Conservation (phyloP, 2,113 vertebrate species). For the Psittacara wagleri region DNA sequence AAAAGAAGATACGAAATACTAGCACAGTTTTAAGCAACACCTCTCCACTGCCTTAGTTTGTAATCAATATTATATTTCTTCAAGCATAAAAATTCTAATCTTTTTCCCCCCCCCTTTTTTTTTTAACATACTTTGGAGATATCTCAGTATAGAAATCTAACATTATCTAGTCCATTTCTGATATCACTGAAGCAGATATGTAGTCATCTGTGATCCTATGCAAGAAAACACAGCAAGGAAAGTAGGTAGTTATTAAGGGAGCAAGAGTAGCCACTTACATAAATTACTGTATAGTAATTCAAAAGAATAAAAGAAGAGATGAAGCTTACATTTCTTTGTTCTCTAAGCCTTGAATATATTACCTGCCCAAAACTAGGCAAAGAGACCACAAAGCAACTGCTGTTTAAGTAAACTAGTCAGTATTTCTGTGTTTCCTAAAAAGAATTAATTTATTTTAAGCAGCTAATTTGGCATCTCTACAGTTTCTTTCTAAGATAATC, state of each 20-base stretch:
- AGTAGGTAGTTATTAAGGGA: constrained; percentile 30
- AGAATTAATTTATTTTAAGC: neutral
- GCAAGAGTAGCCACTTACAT: constrained; percentile 42
- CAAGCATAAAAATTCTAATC: constrained; percentile 16
- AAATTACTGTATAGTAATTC: neutral
- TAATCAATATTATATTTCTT: constrained; percentile 26
- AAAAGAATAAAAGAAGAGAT: neutral
- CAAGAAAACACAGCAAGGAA: constrained; percentile 62
- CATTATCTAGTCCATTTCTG: constrained; percentile 56
- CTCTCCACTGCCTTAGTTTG: neutral
- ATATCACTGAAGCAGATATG: constrained; percentile 62
- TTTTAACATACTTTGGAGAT: constrained; percentile 33
- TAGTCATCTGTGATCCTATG: constrained; percentile 67
- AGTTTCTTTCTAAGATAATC: neutral
- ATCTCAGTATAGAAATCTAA: constrained; percentile 66
- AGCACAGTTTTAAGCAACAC: neutral
- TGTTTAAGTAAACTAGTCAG: neutral
- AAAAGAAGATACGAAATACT: neutral
- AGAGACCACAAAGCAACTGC: neutral
- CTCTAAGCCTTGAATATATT: neutral
- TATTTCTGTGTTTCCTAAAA: neutral
- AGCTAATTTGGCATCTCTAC: neutral
- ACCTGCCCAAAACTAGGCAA: neutral
- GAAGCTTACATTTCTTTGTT: neutral
- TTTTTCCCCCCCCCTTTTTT: neutral